Evolutionary conservation across 2,888 invertebrate species (phyloP), one percentile per base, ranked within the genome.

Genomic region (Strigamia maritima): DNA sequence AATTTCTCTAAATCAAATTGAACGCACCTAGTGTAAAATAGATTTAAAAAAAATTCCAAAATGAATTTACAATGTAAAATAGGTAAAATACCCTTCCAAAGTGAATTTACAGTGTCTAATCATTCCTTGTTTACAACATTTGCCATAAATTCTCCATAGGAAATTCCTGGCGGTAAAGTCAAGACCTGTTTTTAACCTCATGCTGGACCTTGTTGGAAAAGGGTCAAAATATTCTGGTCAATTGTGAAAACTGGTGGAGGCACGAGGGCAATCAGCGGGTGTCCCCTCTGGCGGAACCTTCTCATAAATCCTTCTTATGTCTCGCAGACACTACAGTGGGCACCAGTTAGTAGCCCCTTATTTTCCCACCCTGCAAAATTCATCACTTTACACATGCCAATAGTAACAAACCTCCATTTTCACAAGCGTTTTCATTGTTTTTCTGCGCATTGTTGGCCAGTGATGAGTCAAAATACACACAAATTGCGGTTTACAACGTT

Each of bases 291-390:
- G 65, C 65, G 65, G 65, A 65, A 65, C 65, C 65, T 65, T 65
- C 65, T 65, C 65, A 65, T 65, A 65, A 65, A 65, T 65, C 65
- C 65, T 65, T 65, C 65, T 65, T 26, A 65, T 65, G 65, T 65
- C 65, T 65, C 12, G 8, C 65, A 10, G 12, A 65, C 26, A 65
- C 65, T 65, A 16, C 65, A 26, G 26, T 26, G 65, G 6, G 65
- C 24, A 65, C 65, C 65, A 24, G 65, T 65, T 65, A 26, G 65
- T 65, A 24, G 12, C 65, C 40, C 65, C 65, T 65, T 65, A 65
- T 65, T 65, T 65, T 26, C 26, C 24, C 8, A 65, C 65, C 12
- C 14, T 22, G 14, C 8, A 24, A 14, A 26, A 65, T 65, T 65
- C 26, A 65, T 26, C 65, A 24, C 26, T 65, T 19, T 60, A 8